Base-by-base conservation (phyloP, 1,140 invertebrate genomes). In the Bombyx mandarina region DNA sequence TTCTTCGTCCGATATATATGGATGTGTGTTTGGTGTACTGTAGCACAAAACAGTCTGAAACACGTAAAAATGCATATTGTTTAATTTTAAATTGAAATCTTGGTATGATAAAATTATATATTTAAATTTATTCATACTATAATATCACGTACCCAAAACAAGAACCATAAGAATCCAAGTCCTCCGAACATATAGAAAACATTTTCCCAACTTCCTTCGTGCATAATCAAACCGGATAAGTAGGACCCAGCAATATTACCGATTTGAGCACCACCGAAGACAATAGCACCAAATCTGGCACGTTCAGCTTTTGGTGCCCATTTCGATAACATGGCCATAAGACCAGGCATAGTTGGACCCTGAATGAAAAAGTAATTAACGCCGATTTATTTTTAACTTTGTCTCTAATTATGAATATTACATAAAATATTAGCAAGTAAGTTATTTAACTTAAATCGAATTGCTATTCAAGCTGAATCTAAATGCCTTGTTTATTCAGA, bases 161-260 rank as follows among this genome's bases (percentile, higher is more conserved):
- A 49, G 61, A 93, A 94, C 94, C 94, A 95, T 0, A 92, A 22
- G 0, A 94, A 68, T 2, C 93, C 93, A 0, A 93, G 63, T 45
- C 88, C 88, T 70, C 96, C 96, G 76, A 97, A 97, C 47, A 95
- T 88, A 75, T 96, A 96, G 75, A 96, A 96, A 0, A 95, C 94
- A 4, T 91, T 88, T 2, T 92, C 90, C 94, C 94, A 96, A n/a
- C 90, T 91, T 6, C 91, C 88, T 2, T 91, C 88, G 8, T 93
- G 80, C 55, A 95, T 88, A 12, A 94, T 88, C 1, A 93, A 75
- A 9, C 94, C 94, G 45, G 93, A 93, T 9, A 94, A 67, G 0
- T 91, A 89, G 18, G 94, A 92, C 1, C 94, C 92, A 48, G 94
- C 88, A 10, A 96, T 94, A 12, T 94, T 95, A 53, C 92, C 92